phyloP scores from a whole-genome alignment of 2,113 vertebrate genomes.

The Tetrao urogallus region DNA sequence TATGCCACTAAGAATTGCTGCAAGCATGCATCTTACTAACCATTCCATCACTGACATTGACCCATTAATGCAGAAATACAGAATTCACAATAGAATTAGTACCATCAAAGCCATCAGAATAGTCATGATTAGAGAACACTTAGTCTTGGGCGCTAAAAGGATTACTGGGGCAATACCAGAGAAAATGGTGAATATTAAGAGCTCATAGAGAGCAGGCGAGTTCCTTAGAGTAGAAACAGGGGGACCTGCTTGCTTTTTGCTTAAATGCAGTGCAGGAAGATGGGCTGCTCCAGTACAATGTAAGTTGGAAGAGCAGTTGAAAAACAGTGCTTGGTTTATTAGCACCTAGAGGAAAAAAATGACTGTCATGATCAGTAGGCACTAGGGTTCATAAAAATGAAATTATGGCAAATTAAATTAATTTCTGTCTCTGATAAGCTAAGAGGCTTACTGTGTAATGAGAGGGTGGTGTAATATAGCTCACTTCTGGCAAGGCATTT shows the following conservation, averaged over 20 bases:
- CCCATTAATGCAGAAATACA: not conserved
- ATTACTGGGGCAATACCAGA: not conserved
- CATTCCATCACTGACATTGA: not conserved
- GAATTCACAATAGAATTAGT: not conserved
- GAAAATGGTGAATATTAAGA: not conserved
- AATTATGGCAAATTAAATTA: conserved; percentile 39
- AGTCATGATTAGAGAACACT: not conserved
- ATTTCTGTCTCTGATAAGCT: conserved; percentile 47
- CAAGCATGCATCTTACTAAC: accelerated
- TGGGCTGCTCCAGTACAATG: not conserved
- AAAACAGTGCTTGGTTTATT: not conserved
- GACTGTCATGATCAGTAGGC: not conserved
- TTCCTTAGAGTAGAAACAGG: not conserved
- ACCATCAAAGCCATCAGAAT: not conserved
- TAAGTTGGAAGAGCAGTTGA: not conserved
- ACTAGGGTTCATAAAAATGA: conserved; percentile 3
- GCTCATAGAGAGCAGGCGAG: not conserved
- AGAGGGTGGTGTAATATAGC: not conserved
- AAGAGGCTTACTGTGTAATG: conserved; percentile 44
- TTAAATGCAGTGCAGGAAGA: not conserved
- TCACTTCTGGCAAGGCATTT: not conserved
- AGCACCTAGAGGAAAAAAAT: not conserved
- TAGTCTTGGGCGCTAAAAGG: not conserved
- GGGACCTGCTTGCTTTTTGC: not conserved
- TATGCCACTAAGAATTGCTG: accelerated